A percentile compares a stretch with the other conserved stretches of the same genome.
These are phyloP conservation scores for Orientallactaga sibirica DNA, from an alignment of 2,797 vertebrate species.

Conservation along the genomic window DNA sequence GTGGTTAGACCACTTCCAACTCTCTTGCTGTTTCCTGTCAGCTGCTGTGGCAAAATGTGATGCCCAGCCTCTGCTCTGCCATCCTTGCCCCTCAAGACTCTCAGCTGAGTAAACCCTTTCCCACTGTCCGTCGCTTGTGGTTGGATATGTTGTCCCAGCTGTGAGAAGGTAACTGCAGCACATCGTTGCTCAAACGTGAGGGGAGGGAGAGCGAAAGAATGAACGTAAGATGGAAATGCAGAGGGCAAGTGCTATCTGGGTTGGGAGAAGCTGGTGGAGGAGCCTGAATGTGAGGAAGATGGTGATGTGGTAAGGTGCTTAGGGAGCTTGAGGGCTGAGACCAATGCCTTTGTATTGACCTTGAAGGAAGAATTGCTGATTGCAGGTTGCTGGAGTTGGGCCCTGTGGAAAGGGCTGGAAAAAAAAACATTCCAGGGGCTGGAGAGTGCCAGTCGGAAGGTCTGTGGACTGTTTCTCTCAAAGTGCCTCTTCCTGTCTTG, in stretches of 20 bases:
- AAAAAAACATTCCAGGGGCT: not conserved
- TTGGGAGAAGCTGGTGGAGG: not conserved
- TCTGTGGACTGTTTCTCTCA: not conserved
- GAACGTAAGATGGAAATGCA: not conserved
- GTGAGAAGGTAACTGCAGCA: too few relatives aligned
- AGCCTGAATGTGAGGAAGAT: not conserved
- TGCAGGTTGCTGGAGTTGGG: not conserved
- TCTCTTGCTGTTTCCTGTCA: too few relatives aligned
- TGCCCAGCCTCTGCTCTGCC: too few relatives aligned
- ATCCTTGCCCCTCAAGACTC: too few relatives aligned
- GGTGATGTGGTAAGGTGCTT: accelerated
- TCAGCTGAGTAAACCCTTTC: too few relatives aligned
- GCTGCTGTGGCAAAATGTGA: too few relatives aligned
- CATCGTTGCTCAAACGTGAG: not conserved
- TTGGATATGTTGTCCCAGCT: too few relatives aligned
- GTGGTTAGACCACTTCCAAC: too few relatives aligned
- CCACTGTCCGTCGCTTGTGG: too few relatives aligned
- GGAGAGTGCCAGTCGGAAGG: not conserved
- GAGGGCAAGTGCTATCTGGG: not conserved
- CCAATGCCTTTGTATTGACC: not conserved
- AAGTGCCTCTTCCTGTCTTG: constrained; percentile 58
- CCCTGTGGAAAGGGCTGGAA: not conserved
- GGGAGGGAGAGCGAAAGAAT: not conserved
- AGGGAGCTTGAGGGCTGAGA: not conserved
- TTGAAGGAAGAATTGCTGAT: constrained; percentile 1